These are phyloP conservation scores for Sturmia bella DNA, from an alignment of 2,888 invertebrate species.

Conservation along the genomic window DNA sequence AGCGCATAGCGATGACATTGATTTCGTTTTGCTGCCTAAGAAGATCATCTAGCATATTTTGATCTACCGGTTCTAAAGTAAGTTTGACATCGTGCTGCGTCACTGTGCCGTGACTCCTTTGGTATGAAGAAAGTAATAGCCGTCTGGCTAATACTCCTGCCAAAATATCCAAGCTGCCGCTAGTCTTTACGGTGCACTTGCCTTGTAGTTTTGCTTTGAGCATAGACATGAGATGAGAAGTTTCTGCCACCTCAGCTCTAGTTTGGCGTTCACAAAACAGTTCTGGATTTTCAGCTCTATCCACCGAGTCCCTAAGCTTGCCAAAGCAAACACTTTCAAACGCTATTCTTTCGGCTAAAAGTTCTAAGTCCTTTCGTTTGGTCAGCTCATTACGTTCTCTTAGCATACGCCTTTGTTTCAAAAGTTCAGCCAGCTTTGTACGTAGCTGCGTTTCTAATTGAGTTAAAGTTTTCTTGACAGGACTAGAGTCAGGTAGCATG, in stretches of 20 bases:
- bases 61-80: conserved; percentile 83
- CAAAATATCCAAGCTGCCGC: conserved; percentile 86
- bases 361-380: conserved; percentile 86
- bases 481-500: conserved; percentile 83
- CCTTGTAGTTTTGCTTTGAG: conserved; percentile 87
- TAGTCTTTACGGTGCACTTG: conserved; percentile 81
- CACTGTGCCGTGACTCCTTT: conserved; percentile 67
- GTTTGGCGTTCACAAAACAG: conserved; percentile 85
- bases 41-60: conserved; percentile 80
- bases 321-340: conserved; percentile 89
- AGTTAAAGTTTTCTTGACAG: conserved; percentile 84
- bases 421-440: conserved; percentile 87
- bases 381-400: conserved; percentile 87
- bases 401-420: conserved; percentile 86
- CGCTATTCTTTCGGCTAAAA: conserved; percentile 90
- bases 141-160: conserved; percentile 89
- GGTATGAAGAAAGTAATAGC: conserved; percentile 82
- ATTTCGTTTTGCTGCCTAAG: conserved; percentile 85
- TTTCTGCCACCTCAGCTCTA: conserved; percentile 88
- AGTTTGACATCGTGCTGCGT: conserved; percentile 80
- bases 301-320: conserved; percentile 86
- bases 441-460: conserved; percentile 87
- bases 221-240: conserved; percentile 88
- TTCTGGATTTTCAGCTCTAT: conserved; percentile 84
- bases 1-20: conserved; percentile 84